Evolutionary conservation across 2,797 vertebrate genomes (phyloP), one percentile per base, ranked within the genome.

Genomic region (Apodemus agrarius): DNA sequence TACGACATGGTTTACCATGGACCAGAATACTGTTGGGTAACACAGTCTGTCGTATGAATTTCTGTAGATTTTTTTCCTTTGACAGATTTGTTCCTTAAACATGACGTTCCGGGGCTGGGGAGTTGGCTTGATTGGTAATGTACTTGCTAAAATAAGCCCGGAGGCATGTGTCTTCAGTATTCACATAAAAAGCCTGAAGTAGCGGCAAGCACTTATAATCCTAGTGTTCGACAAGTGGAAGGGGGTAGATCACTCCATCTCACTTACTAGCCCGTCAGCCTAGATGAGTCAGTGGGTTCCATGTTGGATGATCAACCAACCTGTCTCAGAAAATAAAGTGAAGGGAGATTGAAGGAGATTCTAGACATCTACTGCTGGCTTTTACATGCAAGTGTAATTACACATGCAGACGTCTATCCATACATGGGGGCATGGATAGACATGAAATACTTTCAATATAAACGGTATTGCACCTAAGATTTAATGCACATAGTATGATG

Each of bases 71-170:
- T 79, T 54, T 79, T 94, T 89, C 43, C 63, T 80, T 72, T 93
- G 74, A 88, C 74, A 3, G 26, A 91, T 93, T 31, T 52, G 5
- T 72, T 88, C 34, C n/a, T 79, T 94, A 86, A 96, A 94, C 43
- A 92, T 8, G 7, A 82, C 57, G 19, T 61, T 43, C 37, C 43
- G 14, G 57, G 37, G 10, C 43, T 75, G 14, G 49, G 79, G 34
- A 52, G 79, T 6, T 37, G 31, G 5, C 34, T 81, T 12, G 54
- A 57, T 37, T 81, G 34, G 21, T 81, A 57, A 81, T 37, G 52
- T 24, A 12, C 52, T 57, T 57, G 34, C 10, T 37, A n/a, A 34
- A 34, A 81, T 6, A 81, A 81, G 4, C 52, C 16, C 21, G 78
- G 34, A 49, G 49, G 11, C 31, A 31, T 11, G 31, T 34, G 49